Conservation (phyloP, 2,797 vertebrate species). For the Diglossa cyanea region DNA sequence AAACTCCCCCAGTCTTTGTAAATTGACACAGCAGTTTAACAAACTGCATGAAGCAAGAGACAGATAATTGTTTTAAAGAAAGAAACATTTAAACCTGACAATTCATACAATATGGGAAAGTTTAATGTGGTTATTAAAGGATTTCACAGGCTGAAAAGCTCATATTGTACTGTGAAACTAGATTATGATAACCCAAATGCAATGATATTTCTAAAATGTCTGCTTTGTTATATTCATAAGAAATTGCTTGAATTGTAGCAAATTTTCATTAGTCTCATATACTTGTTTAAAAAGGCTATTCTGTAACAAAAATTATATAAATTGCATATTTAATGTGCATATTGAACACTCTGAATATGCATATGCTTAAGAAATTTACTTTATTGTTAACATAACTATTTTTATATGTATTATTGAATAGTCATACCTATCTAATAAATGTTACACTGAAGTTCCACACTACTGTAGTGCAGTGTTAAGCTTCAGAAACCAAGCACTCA, state of each 20-base stretch:
- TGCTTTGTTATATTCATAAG: slow-evolving; percentile 1
- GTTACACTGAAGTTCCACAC: not conserved
- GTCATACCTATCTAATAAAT: not conserved
- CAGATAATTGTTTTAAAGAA: slow-evolving; percentile 39
- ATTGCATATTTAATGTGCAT: not conserved
- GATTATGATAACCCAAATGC: slow-evolving; percentile 20
- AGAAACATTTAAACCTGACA: slow-evolving; percentile 45
- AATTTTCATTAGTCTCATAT: not conserved
- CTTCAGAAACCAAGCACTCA: slow-evolving; percentile 32
- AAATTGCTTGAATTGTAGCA: not conserved
- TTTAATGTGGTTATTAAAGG: slow-evolving; percentile 41
- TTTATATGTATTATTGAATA: not conserved
- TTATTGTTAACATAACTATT: not conserved
- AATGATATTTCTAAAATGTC: slow-evolving; percentile 32
- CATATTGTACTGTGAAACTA: slow-evolving; percentile 25
- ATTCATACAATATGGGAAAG: slow-evolving; percentile 7
- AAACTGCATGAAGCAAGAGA: slow-evolving; percentile 42
- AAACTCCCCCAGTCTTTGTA: slow-evolving; percentile 28
- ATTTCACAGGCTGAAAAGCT: slow-evolving; percentile 42
- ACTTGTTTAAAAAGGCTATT: not conserved
- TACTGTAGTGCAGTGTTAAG: not conserved
- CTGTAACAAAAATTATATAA: not conserved
- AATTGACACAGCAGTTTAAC: slow-evolving; percentile 43
- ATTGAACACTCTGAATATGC: not conserved
- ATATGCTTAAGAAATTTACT: not conserved